Evolutionary conservation across 1,140 invertebrate species (phyloP), one percentile per base, ranked within the genome.

Genomic region (Heliconius himera): DNA sequence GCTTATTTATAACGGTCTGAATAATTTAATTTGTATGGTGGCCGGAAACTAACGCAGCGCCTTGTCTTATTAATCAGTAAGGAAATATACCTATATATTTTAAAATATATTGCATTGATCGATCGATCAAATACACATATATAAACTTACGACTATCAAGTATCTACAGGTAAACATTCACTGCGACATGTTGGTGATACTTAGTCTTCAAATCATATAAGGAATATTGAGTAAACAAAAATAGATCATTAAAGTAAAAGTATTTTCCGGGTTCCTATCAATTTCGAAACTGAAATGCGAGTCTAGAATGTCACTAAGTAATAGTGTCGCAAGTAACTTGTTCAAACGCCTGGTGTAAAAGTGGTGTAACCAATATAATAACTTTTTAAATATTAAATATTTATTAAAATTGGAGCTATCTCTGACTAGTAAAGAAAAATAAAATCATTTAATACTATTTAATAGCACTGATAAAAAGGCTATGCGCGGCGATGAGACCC

Each of bases 191-290:
- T 9, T n/a, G n/a, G 54, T 56, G n/a, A 22, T 56, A 56, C 8
- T 8, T 16, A 29, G 11, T 66, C 0, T 66, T 66, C 1, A 9
- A 60, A 0, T 5, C 60, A 29, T 66, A 66, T 29, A 66, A 66
- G 22, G n/a, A 26, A 29, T 18, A 29, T 66, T 66, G 60, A 66
- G 60, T 66, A 29, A 66, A 66, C 60, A 29, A 66, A 66, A 66
- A 66, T 66, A 66, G 22, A 66, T 66, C 26, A 66, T 66, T 66
- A 66, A n/a, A 66, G 60, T 66, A 66, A 60, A 22, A 60, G 60
- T 66, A 66, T 66, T 26, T 66, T 66, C 60, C 60, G 60, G 60
- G 60, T 66, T 29, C 60, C 60, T 66, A 66, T 66, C 22, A 66
- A 66, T 66, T 66, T 66, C 60, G 60, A 66, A 66, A 66, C 60